These are phyloP conservation scores for Tichodroma muraria DNA, from an alignment of 2,113 vertebrate species.

Conservation along the genomic window DNA sequence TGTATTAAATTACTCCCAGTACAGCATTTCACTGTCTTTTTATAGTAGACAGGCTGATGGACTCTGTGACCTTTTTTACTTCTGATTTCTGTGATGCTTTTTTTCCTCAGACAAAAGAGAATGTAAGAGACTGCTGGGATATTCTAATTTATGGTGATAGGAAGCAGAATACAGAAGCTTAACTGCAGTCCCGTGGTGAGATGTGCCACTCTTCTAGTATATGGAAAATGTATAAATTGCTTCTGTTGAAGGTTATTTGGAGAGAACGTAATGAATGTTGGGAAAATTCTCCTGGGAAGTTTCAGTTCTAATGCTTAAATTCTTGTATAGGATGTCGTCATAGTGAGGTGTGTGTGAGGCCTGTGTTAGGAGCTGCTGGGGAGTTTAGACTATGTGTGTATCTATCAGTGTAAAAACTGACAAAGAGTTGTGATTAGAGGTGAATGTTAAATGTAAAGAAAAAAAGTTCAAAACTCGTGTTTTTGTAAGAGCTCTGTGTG, in stretches of 20 bases:
- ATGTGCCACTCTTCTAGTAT: neutral
- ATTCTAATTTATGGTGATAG: constrained; percentile 30
- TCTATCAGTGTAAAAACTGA: neutral
- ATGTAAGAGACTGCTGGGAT: neutral
- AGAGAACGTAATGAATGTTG: neutral
- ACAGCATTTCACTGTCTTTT: constrained; percentile 1
- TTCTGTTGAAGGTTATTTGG: constrained; percentile 8
- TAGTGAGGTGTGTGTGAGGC: neutral
- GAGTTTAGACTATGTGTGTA: neutral
- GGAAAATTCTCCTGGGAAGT: neutral
- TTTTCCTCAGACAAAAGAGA: neutral
- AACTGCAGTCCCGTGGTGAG: neutral
- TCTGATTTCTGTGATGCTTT: neutral
- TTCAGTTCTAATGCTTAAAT: neutral
- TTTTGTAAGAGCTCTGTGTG: neutral
- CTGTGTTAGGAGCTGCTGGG: neutral
- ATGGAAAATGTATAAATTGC: neutral
- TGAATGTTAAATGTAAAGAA: neutral
- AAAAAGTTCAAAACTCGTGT: neutral
- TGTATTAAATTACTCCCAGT: neutral
- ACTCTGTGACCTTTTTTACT: neutral
- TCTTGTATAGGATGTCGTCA: neutral
- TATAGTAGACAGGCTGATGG: neutral
- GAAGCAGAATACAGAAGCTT: neutral
- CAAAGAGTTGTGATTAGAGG: neutral